These are phyloP conservation scores for Saimiri boliviensis DNA, from an alignment of 2,113 vertebrate species.

Conservation along the genomic window DNA sequence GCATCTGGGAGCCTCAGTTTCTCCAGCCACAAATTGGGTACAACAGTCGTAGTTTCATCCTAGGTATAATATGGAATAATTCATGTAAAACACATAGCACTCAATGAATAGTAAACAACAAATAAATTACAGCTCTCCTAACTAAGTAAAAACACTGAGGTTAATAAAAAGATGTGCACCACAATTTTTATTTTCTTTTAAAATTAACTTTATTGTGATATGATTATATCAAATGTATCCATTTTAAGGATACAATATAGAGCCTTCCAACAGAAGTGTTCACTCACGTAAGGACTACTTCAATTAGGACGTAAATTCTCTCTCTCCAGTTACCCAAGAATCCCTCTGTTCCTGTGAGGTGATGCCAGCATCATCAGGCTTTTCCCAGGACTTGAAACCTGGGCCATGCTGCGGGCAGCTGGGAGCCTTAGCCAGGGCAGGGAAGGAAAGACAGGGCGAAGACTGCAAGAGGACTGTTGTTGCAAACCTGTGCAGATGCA, in stretches of 20 bases:
- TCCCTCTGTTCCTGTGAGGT: background rate
- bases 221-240: background rate
- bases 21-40: background rate
- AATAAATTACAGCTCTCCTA: background rate
- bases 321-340: too few species aligned
- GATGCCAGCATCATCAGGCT: too few species aligned
- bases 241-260: background rate
- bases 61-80: background rate
- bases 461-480: too few species aligned
- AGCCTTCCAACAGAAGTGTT: background rate
- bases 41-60: background rate
- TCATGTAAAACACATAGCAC: background rate
- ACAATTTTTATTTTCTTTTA: background rate
- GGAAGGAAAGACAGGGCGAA: background rate
- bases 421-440: too few species aligned
- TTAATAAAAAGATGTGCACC: background rate
- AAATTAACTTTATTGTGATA: background rate
- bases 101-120: background rate
- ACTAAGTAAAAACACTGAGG: background rate
- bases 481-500: background rate
- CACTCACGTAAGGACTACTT: background rate
- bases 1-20: background rate
- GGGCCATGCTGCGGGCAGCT: rapidly evolving
- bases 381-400: background rate
- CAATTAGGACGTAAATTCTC: background rate